Evolutionary conservation across 2,888 invertebrate genomes (phyloP).

Genomic region (Allacma fusca): DNA sequence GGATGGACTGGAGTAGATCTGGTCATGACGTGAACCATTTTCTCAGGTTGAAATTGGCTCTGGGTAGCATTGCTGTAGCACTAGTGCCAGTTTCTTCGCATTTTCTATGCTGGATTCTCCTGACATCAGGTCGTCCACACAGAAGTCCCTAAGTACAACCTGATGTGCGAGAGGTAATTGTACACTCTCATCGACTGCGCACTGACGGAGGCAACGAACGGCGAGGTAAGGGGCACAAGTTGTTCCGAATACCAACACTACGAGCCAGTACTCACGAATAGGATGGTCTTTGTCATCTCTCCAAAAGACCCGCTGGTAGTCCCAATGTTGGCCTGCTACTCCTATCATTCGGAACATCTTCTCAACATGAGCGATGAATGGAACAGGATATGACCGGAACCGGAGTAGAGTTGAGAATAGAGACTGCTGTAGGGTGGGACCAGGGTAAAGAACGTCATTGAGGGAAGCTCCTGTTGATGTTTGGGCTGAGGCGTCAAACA

Average conservation of each 20-base stretch:
- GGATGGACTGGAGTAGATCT: too few relatives aligned
- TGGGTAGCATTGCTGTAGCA: too few relatives aligned
- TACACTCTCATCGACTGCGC: constrained; percentile 57
- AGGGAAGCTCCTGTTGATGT: constrained; percentile 58
- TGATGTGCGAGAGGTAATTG: constrained; percentile 46
- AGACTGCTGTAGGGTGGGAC: constrained; percentile 63
- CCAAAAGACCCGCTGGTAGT: constrained; percentile 64
- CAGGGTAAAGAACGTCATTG: constrained; percentile 62
- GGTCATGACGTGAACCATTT: too few relatives aligned
- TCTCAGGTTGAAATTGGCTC: too few relatives aligned
- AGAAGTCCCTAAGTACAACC: constrained; percentile 58
- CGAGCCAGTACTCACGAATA: constrained; percentile 51
- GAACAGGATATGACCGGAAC: constrained; percentile 61
- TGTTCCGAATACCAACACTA: constrained; percentile 63
- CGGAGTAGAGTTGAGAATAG: constrained; percentile 62
- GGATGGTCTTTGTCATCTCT: constrained; percentile 53
- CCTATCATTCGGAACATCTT: constrained; percentile 64
- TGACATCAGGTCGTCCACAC: constrained; percentile 61
- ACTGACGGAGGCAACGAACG: constrained; percentile 53
- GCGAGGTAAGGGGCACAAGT: constrained; percentile 60
- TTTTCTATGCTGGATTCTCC: too few relatives aligned
- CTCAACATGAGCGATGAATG: constrained; percentile 63
- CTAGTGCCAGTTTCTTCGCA: too few relatives aligned
- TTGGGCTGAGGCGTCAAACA: constrained; percentile 8
- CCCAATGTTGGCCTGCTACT: constrained; percentile 59